Evolutionary conservation across 2,888 invertebrate genomes (phyloP).

Genomic region (Lycocerus yunnanus): DNA sequence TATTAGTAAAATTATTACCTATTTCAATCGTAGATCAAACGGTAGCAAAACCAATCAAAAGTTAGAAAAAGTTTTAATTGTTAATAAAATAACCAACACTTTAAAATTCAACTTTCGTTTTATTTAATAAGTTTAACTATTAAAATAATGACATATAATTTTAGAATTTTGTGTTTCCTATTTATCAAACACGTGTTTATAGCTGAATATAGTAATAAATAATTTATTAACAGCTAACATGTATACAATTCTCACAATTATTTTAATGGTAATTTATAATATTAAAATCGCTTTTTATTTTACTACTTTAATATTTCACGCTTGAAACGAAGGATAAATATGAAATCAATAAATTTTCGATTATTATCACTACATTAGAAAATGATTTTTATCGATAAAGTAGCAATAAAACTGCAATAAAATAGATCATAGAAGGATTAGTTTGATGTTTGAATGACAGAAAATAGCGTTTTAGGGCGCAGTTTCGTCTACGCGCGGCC

Average conservation of each 20-base stretch:
- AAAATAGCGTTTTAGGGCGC: conserved; percentile 50
- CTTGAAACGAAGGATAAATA: background rate
- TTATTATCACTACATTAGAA: background rate
- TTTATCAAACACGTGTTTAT: conserved; percentile 1
- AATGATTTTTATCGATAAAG: conserved; percentile 8
- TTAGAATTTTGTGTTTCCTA: background rate
- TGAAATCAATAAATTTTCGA: background rate
- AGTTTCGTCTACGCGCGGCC: conserved; percentile 43
- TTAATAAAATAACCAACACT: background rate
- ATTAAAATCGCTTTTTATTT: background rate
- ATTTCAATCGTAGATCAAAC: background rate
- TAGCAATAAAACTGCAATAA: conserved; percentile 25
- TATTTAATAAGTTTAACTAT: conserved; percentile 1
- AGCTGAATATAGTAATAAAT: conserved; percentile 1
- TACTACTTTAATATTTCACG: background rate
- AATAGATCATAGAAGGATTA: conserved; percentile 48
- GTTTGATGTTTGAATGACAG: conserved; percentile 53
- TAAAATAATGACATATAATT: conserved; percentile 4
- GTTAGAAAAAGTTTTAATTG: background rate
- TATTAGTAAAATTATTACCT: background rate
- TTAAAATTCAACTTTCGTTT: background rate
- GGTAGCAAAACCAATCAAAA: background rate
- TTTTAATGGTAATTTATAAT: background rate
- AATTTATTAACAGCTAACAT: background rate
- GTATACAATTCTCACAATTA: conserved; percentile 4